Evolutionary conservation across 2,797 vertebrate genomes (phyloP).

Genomic region (Halcyon badia): DNA sequence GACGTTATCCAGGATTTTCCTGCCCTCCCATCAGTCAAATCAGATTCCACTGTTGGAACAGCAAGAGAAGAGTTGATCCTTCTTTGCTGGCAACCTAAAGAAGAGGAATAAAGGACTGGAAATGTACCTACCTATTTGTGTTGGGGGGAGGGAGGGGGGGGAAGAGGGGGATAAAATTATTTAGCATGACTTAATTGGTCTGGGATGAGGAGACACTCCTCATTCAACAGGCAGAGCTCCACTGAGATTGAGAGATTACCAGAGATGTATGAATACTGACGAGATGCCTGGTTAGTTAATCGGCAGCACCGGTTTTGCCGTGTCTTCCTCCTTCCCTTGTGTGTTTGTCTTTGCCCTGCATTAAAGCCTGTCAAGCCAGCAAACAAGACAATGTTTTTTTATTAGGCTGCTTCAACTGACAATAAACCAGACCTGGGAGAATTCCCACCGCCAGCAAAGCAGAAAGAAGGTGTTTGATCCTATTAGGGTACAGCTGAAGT

Average conservation of each 20-base stretch:
- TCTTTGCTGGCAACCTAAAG: not conserved
- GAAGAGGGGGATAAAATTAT: not conserved
- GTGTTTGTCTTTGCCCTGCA: constrained; percentile 47
- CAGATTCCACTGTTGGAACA: constrained; percentile 1
- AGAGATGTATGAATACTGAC: constrained; percentile 18
- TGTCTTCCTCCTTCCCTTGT: not conserved
- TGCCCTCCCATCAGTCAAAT: constrained; percentile 21
- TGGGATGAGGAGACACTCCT: not conserved
- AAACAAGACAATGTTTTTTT: constrained; percentile 37
- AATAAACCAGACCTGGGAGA: not conserved
- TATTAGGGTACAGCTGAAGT: not conserved
- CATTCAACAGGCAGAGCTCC: constrained; percentile 37
- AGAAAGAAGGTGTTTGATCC: not conserved
- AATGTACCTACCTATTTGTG: not conserved
- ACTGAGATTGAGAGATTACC: constrained; percentile 46
- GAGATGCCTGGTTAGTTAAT: not conserved
- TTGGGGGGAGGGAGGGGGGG: not conserved
- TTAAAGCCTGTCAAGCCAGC: constrained; percentile 44
- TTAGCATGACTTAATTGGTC: constrained; percentile 52
- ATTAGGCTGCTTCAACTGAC: not conserved
- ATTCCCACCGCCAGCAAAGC: not conserved
- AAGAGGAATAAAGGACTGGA: not conserved
- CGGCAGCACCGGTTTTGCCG: not conserved
- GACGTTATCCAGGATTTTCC: not conserved
- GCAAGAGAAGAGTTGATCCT: not conserved